phyloP scores from a whole-genome alignment of 2,888 invertebrate species.

The Hirtodrosophila duncani region DNA sequence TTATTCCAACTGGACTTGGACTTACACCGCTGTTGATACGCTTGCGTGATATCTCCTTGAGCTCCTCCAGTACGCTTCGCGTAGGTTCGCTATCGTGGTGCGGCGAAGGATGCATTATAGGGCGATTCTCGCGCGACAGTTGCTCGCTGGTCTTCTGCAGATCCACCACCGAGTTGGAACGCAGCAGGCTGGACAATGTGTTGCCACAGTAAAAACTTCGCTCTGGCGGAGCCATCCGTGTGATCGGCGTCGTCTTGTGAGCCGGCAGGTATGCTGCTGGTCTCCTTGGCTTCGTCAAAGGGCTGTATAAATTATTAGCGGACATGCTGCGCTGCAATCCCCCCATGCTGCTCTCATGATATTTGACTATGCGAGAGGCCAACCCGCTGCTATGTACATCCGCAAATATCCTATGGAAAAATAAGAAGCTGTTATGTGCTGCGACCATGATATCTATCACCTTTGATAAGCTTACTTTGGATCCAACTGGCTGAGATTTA shows the following conservation, averaged over 20 bases:
- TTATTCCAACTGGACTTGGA: slow-evolving; percentile 1
- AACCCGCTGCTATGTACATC: slow-evolving; percentile 80
- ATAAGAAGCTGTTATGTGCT: neutral
- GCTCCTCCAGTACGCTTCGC: slow-evolving; percentile 80
- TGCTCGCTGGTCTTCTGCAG: slow-evolving; percentile 57
- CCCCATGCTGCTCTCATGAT: slow-evolving; percentile 75
- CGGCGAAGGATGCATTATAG: slow-evolving; percentile 74
- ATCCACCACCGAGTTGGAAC: slow-evolving; percentile 72
- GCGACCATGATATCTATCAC: neutral
- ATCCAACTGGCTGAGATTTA: slow-evolving; percentile 67
- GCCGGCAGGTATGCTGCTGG: slow-evolving; percentile 56
- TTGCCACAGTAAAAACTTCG: slow-evolving; percentile 73
- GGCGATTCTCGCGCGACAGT: slow-evolving; percentile 74
- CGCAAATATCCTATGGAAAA: slow-evolving; percentile 76
- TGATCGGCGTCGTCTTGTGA: slow-evolving; percentile 69
- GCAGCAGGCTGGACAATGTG: slow-evolving; percentile 73
- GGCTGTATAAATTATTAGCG: slow-evolving; percentile 75
- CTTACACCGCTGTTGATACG: slow-evolving; percentile 79
- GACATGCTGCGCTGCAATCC: slow-evolving; percentile 76
- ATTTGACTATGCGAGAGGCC: slow-evolving; percentile 79
- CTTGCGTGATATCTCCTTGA: slow-evolving; percentile 81
- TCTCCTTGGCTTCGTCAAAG: slow-evolving; percentile 72
- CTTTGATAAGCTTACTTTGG: slow-evolving; percentile 70
- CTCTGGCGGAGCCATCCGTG: slow-evolving; percentile 76
- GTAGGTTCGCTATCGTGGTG: slow-evolving; percentile 78